These are phyloP conservation scores for Gephyroberyx darwinii DNA, from an alignment of 2,797 vertebrate genomes.

Conservation along the genomic window DNA sequence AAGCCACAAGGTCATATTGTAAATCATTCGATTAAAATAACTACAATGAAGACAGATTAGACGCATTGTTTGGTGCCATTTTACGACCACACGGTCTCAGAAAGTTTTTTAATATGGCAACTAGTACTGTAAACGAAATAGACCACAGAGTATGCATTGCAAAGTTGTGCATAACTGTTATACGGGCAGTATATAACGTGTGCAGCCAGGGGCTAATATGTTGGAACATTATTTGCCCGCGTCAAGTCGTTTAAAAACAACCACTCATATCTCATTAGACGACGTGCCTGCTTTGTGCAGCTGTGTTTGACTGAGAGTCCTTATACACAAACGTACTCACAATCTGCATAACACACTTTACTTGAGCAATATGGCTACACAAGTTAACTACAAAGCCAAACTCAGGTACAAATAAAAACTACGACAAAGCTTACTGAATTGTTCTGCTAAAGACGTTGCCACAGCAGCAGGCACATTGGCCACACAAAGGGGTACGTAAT, in stretches of 20 bases:
- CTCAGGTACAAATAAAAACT: not conserved
- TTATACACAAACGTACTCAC: too few species aligned
- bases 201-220: conserved; percentile 1
- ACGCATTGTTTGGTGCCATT: conserved; percentile 58
- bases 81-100: conserved; percentile 52
- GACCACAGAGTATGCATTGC: conserved; percentile 15
- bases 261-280: conserved; percentile 11
- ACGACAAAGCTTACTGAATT: conserved; percentile 16
- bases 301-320: not conserved
- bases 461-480: conserved; percentile 42
- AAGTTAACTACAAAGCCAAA: not conserved
- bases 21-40: conserved; percentile 32
- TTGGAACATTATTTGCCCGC: conserved; percentile 9
- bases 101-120: conserved; percentile 29
- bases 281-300: not conserved
- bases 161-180: conserved; percentile 29
- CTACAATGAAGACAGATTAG: conserved; percentile 24
- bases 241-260: not conserved
- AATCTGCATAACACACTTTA: too few species aligned
- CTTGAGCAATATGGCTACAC: not conserved
- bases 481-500: conserved; percentile 70
- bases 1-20: conserved; percentile 53
- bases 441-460: conserved; percentile 25
- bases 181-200: conserved; percentile 5
- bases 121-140: conserved; percentile 21